Evolutionary conservation across 2,113 vertebrate species (phyloP).

Genomic region (Leptodactylus fuscus): DNA sequence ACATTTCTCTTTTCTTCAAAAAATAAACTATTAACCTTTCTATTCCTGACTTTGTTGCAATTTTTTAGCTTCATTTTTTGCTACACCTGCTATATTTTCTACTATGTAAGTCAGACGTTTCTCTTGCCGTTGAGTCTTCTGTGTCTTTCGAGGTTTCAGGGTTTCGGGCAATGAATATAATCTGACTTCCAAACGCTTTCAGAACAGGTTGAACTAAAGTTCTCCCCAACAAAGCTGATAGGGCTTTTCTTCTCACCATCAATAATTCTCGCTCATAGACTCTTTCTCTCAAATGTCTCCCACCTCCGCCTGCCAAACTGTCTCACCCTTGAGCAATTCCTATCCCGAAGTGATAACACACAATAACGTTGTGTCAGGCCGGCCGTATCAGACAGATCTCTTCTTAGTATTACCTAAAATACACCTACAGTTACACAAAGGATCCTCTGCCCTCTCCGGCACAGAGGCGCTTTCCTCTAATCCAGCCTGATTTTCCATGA

Average conservation of each 20-base stretch:
- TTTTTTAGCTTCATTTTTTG: too few species aligned
- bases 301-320: constrained; percentile 29
- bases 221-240: constrained; percentile 3
- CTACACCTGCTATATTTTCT: too few species aligned
- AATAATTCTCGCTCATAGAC: constrained; percentile 21
- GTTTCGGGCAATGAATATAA: neutral
- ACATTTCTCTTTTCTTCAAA: too few species aligned
- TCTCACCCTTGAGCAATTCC: constrained; percentile 38
- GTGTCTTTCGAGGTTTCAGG: too few species aligned
- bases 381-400: constrained; percentile 35
- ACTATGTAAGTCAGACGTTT: neutral
- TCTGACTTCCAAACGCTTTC: neutral
- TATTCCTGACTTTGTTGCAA: too few species aligned
- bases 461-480: constrained; percentile 49
- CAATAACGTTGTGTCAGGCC: constrained; percentile 31
- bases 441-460: constrained; percentile 42
- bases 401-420: constrained; percentile 37
- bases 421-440: constrained; percentile 36
- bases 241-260: neutral
- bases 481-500: constrained; percentile 46
- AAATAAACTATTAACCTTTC: too few species aligned
- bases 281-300: constrained; percentile 21
- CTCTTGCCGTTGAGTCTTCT: neutral
- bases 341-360: constrained; percentile 26
- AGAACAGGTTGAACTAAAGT: constrained; percentile 26